These are phyloP conservation scores for Paedocypris micromegethes DNA, from an alignment of 2,797 vertebrate genomes.

Conservation along the genomic window DNA sequence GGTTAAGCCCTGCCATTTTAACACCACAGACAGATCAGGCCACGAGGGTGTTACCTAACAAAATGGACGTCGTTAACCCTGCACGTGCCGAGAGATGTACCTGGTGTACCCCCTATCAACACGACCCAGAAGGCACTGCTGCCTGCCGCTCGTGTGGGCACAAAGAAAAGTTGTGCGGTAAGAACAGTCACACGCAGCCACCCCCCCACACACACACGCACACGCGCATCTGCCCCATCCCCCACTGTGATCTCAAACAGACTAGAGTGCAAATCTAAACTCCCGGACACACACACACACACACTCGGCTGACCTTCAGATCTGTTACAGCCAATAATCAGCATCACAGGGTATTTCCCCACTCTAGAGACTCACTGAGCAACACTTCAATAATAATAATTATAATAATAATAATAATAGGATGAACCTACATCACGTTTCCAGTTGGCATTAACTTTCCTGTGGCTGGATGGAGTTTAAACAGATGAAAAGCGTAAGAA, in stretches of 20 bases:
- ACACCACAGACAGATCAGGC: conserved; percentile 77
- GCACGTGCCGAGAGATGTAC: conserved; percentile 70
- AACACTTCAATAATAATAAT: too few relatives aligned
- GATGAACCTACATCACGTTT: too few relatives aligned
- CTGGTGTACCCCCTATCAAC: conserved; percentile 66
- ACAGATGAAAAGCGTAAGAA: too few relatives aligned
- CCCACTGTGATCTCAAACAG: conserved; percentile 50
- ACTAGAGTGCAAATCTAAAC: conserved; percentile 46
- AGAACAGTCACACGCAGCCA: conserved; percentile 39
- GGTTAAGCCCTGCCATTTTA: conserved; percentile 83
- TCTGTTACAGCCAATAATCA: conserved; percentile 30
- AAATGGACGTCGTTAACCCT: conserved; percentile 80
- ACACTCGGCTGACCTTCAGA: conserved; percentile 14
- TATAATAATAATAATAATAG: too few relatives aligned
- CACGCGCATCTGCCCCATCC: conserved; percentile 42
- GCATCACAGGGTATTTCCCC: too few relatives aligned
- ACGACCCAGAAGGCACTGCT: conserved; percentile 58
- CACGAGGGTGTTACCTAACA: conserved; percentile 83
- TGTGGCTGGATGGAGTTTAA: too few relatives aligned
- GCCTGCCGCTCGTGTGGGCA: conserved; percentile 51
- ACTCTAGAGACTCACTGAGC: too few relatives aligned
- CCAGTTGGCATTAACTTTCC: too few relatives aligned
- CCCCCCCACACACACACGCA: conserved; percentile 1
- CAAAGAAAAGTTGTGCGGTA: conserved; percentile 47
- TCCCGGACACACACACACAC: conserved; percentile 6